Evolutionary conservation across 2,888 invertebrate genomes (phyloP).

Genomic region (Thera britannica): DNA sequence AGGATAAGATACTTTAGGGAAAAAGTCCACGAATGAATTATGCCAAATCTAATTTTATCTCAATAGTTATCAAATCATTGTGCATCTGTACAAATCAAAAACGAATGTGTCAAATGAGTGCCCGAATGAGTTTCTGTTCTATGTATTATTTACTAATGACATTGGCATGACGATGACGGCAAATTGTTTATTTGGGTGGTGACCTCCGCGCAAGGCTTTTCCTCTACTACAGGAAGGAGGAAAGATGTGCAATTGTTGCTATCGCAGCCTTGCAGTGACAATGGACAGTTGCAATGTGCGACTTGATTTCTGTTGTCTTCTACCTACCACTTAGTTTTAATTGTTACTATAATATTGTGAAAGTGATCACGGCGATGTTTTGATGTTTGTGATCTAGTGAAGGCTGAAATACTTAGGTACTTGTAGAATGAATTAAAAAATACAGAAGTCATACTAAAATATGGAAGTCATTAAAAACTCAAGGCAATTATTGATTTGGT

Average conservation of each 20-base stretch:
- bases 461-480: too few relatives aligned
- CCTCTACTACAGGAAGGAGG: conserved; percentile 75
- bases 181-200: conserved; percentile 62
- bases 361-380: too few relatives aligned
- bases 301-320: conserved; percentile 7
- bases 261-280: conserved; percentile 67
- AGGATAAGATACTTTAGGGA: too few relatives aligned
- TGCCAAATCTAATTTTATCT: too few relatives aligned
- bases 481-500: too few relatives aligned
- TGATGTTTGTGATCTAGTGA: too few relatives aligned
- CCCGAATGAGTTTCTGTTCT: conserved; percentile 11
- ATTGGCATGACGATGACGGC: conserved; percentile 19
- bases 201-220: conserved; percentile 78
- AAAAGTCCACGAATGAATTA: too few relatives aligned
- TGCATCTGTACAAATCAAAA: neutral
- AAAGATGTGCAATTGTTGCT: conserved; percentile 68
- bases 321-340: neutral
- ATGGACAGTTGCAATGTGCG: conserved; percentile 49
- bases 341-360: too few relatives aligned
- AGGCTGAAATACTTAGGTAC: too few relatives aligned
- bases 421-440: too few relatives aligned
- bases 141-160: conserved; percentile 11
- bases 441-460: too few relatives aligned
- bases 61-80: too few relatives aligned
- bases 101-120: neutral